Conservation (phyloP, 2,797 vertebrate species). For the Synanceia verrucosa region DNA sequence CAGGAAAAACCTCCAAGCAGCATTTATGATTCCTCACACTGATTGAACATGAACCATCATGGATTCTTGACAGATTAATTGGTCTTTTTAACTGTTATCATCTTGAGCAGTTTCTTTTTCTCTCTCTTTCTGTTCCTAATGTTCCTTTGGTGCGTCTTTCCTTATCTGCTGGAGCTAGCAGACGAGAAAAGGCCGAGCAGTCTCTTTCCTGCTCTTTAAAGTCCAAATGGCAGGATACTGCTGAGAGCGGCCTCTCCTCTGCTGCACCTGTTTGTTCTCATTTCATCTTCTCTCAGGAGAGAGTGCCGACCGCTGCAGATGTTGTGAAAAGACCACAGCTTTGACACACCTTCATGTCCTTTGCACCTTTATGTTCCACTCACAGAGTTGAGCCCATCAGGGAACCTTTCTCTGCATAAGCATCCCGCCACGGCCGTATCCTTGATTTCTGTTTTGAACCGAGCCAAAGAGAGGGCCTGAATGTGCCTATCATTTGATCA, state of each 20-base stretch:
- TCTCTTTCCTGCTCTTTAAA: constrained; percentile 69
- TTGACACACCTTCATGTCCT: constrained; percentile 49
- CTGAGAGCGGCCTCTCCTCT: constrained; percentile 70
- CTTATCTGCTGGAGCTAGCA: constrained; percentile 67
- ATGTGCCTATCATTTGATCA: constrained; percentile 69
- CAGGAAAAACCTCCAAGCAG: background rate
- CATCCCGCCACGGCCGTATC: constrained; percentile 51
- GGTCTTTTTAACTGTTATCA: constrained; percentile 35
- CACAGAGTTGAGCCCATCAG: constrained; percentile 46
- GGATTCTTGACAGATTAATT: constrained; percentile 34
- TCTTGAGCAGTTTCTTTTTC: constrained; percentile 42
- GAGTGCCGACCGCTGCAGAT: constrained; percentile 23
- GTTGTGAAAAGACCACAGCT: constrained; percentile 41
- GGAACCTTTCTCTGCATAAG: constrained; percentile 57
- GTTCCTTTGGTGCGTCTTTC: constrained; percentile 40
- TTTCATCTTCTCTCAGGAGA: constrained; percentile 61
- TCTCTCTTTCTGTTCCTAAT: constrained; percentile 31
- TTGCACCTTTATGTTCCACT: constrained; percentile 37
- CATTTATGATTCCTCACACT: constrained; percentile 19
- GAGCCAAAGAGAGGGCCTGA: constrained; percentile 34
- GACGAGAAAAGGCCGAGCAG: constrained; percentile 51
- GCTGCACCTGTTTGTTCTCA: constrained; percentile 62
- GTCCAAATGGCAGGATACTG: constrained; percentile 60
- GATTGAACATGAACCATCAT: constrained; percentile 5
- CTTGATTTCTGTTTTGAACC: constrained; percentile 63